phyloP scores from a whole-genome alignment of 2,113 vertebrate genomes.

The Todiramphus chloris region DNA sequence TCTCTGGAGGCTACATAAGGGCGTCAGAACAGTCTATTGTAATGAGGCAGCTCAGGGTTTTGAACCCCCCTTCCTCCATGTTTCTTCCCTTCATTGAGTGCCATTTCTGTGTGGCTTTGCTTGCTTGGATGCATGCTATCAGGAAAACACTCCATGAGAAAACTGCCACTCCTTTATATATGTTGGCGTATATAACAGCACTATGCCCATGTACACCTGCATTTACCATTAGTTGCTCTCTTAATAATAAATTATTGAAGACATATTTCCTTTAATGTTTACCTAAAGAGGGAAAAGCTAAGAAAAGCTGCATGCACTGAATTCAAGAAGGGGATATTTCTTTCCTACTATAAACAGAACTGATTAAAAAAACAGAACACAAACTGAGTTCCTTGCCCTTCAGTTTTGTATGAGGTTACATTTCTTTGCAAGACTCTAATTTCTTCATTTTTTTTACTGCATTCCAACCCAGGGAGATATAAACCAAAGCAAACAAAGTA shows the following conservation, averaged over 20 bases:
- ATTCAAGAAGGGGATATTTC: slow-evolving; percentile 72
- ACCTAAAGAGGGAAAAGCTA: slow-evolving; percentile 52
- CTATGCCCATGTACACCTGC: neutral
- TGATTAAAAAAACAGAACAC: slow-evolving; percentile 79
- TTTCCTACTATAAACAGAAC: slow-evolving; percentile 74
- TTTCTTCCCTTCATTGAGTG: neutral
- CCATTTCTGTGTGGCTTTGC: fast-evolving
- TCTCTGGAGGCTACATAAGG: neutral
- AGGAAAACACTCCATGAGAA: neutral
- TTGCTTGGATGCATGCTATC: neutral
- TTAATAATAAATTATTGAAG: slow-evolving; percentile 63
- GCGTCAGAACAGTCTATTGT: neutral
- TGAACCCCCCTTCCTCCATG: neutral
- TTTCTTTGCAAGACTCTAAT: slow-evolving; percentile 49
- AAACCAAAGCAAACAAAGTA: slow-evolving; percentile 77
- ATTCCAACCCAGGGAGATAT: slow-evolving; percentile 70
- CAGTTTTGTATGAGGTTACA: slow-evolving; percentile 54
- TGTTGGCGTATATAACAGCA: neutral
- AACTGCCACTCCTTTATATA: neutral
- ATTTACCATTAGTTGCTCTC: slow-evolving; percentile 66
- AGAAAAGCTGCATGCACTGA: slow-evolving; percentile 59
- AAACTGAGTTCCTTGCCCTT: slow-evolving; percentile 57
- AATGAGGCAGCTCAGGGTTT: neutral
- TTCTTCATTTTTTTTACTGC: slow-evolving; percentile 68
- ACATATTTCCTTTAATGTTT: slow-evolving; percentile 55